These are phyloP conservation scores for Drosophila neonasuta DNA, from an alignment of 2,888 invertebrate species.

Conservation along the genomic window DNA sequence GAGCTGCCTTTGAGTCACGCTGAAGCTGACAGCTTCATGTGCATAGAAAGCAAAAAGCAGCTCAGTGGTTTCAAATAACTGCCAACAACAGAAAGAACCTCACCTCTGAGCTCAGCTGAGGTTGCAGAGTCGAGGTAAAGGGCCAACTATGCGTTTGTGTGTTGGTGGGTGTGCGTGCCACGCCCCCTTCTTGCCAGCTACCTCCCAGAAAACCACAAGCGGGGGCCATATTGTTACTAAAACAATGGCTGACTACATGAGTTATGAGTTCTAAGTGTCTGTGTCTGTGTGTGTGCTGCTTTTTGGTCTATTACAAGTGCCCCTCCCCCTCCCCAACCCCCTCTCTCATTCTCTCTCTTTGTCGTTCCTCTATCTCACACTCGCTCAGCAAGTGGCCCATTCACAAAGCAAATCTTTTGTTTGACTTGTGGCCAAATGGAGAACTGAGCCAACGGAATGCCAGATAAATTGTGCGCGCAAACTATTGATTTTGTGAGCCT, in stretches of 20 bases:
- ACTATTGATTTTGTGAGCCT: conserved; percentile 66
- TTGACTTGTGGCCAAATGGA: conserved; percentile 60
- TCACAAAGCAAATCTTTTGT: conserved; percentile 58
- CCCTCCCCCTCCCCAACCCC: neutral
- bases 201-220: conserved; percentile 31
- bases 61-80: conserved; percentile 71
- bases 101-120: conserved; percentile 24
- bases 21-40: conserved; percentile 69
- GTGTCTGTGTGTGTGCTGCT: conserved; percentile 21
- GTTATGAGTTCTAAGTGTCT: conserved; percentile 48
- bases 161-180: neutral
- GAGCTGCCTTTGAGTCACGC: conserved; percentile 41
- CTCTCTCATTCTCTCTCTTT: neutral
- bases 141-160: conserved; percentile 35
- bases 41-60: conserved; percentile 61
- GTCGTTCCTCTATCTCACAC: neutral
- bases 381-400: conserved; percentile 41
- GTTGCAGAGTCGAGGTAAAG: conserved; percentile 35
- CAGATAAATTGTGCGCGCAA: conserved; percentile 61
- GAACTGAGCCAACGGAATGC: conserved; percentile 42
- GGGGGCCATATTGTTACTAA: conserved; percentile 63
- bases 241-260: conserved; percentile 65
- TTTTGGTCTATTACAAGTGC: conserved; percentile 57
- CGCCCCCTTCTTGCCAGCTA: neutral
- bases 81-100: conserved; percentile 53